phyloP scores from a whole-genome alignment of 2,113 vertebrate species.

The Cheirogaleus medius region DNA sequence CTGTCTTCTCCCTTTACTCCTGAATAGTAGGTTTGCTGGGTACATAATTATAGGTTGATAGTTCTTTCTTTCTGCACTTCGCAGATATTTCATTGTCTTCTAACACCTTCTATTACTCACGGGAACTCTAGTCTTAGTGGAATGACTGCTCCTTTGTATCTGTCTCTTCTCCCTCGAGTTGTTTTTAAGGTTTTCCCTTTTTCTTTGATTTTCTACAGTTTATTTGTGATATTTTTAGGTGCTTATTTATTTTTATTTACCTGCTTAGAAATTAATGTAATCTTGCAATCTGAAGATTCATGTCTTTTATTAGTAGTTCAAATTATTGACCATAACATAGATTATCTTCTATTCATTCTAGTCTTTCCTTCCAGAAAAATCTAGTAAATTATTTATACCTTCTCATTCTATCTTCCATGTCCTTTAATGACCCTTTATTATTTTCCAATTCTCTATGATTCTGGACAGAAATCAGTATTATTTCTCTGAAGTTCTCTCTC shows the following conservation, averaged over 20 bases:
- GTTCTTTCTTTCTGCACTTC: not conserved
- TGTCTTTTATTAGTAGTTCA: not conserved
- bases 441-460: not conserved
- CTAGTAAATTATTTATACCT: not conserved
- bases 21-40: not conserved
- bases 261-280: not conserved
- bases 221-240: not conserved
- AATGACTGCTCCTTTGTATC: not conserved
- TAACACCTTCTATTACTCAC: not conserved
- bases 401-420: not conserved
- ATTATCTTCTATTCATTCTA: not conserved
- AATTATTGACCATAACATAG: not conserved
- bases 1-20: not conserved
- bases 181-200: not conserved
- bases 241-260: not conserved
- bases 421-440: not conserved
- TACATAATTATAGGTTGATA: not conserved
- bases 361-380: slow-evolving; percentile 6
- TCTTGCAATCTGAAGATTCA: not conserved
- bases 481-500: not conserved
- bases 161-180: not conserved
- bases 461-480: not conserved
- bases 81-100: not conserved
- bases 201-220: not conserved
- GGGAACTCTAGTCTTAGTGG: not conserved